Conservation (phyloP, 2,888 invertebrate genomes). For the Epinotia demarniana region DNA sequence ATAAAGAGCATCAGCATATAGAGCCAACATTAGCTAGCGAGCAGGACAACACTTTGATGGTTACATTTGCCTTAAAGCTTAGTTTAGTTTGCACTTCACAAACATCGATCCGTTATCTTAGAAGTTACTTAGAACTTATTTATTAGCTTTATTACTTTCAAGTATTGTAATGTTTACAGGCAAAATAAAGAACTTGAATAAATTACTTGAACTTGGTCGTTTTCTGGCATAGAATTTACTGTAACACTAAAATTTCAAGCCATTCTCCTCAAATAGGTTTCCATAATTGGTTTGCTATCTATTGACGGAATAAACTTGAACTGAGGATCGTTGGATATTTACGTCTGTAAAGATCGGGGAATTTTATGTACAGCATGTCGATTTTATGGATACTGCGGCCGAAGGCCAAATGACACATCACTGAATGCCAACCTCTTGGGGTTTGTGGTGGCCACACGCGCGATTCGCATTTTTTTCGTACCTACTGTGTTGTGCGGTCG, state of each 20-base stretch:
- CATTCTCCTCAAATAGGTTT: constrained; percentile 2
- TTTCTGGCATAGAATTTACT: too few relatives aligned
- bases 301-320: constrained; percentile 19
- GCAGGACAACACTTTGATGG: too few relatives aligned
- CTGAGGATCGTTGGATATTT: constrained; percentile 9
- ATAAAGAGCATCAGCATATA: too few relatives aligned
- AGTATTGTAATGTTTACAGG: too few relatives aligned
- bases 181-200: too few relatives aligned
- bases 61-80: too few relatives aligned
- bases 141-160: too few relatives aligned
- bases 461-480: constrained; percentile 10
- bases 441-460: constrained; percentile 18
- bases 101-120: too few relatives aligned
- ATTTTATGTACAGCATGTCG: constrained; percentile 21
- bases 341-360: constrained; percentile 25
- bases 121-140: too few relatives aligned
- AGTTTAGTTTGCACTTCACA: too few relatives aligned
- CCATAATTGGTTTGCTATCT: not conserved
- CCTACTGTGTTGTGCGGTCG: not conserved
- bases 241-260: not conserved
- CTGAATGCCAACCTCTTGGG: constrained; percentile 23
- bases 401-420: constrained; percentile 26
- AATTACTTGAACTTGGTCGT: too few relatives aligned
- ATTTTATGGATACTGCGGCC: constrained; percentile 18
- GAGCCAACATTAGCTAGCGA: too few relatives aligned